A percentile compares a stretch with the other conserved stretches of the same genome.
Conservation (phyloP, 2,797 vertebrate species). For the Cichlasoma orientale region DNA sequence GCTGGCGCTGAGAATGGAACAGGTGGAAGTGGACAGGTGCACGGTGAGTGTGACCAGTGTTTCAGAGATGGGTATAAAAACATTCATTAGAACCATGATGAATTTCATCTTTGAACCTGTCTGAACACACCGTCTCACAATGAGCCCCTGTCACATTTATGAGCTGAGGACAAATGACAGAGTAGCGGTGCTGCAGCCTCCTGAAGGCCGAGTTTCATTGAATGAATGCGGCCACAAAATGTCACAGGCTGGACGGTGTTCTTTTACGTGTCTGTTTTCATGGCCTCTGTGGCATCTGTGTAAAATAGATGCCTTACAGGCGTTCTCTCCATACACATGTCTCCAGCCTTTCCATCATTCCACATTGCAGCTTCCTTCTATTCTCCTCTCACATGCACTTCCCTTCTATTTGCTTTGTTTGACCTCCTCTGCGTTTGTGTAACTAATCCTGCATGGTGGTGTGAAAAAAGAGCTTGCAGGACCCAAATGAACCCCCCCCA, state of each 20-base stretch:
- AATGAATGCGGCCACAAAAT: not conserved
- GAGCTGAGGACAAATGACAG: not conserved
- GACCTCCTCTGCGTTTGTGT: not conserved
- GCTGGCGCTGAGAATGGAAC: not conserved
- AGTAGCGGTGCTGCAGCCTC: not conserved
- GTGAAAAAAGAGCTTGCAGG: not conserved
- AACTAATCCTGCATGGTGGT: not conserved
- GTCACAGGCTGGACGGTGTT: not conserved
- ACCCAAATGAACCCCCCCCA: no score
- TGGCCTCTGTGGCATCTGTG: not conserved
- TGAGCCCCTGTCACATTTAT: not conserved
- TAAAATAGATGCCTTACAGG: not conserved
- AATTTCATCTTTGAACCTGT: not conserved
- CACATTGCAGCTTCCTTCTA: not conserved
- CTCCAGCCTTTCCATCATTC: not conserved
- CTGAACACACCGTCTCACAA: not conserved
- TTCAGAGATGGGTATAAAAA: not conserved
- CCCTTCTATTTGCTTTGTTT: not conserved
- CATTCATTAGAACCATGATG: slow-evolving; percentile 1
- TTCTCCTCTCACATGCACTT: not conserved
- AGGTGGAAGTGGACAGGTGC: slow-evolving; percentile 13
- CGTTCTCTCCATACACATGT: not conserved
- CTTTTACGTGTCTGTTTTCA: not conserved
- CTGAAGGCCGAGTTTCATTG: not conserved
- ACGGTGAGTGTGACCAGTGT: not conserved